These are phyloP conservation scores for Hystrix cristata DNA, from an alignment of 2,113 vertebrate species.

Conservation along the genomic window DNA sequence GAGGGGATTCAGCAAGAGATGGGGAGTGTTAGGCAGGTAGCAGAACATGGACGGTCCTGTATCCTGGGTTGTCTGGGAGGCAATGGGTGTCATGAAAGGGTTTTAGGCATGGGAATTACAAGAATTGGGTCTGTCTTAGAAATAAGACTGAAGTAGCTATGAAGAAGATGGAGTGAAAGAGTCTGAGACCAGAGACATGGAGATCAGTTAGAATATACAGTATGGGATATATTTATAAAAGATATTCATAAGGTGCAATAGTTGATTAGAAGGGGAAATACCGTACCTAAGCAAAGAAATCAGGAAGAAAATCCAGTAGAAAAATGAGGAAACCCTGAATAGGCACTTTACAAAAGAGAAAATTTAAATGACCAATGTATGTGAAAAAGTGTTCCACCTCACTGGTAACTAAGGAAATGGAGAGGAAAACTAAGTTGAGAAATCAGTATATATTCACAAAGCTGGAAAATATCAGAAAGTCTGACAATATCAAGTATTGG, in stretches of 20 bases:
- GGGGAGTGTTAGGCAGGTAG: not conserved
- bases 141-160: not conserved
- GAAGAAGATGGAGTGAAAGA: not conserved
- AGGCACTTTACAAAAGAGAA: not conserved
- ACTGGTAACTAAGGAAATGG: conserved; percentile 38
- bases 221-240: not conserved
- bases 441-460: conserved; percentile 13
- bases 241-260: not conserved
- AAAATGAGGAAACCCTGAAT: not conserved
- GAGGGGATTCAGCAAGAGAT: not conserved
- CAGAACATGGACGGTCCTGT: not conserved
- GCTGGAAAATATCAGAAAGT: not conserved
- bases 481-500: conserved; percentile 2
- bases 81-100: not conserved
- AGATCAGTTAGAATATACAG: not conserved
- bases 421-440: conserved; percentile 14
- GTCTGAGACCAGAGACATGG: not conserved
- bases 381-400: conserved; percentile 6
- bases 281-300: conserved; percentile 13
- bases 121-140: conserved; percentile 42
- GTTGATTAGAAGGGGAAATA: conserved; percentile 30
- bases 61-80: not conserved
- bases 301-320: not conserved
- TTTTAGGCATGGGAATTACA: not conserved
- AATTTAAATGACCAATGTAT: not conserved